Conservation (phyloP, 2,888 invertebrate genomes). For the Phorcus lineatus region DNA sequence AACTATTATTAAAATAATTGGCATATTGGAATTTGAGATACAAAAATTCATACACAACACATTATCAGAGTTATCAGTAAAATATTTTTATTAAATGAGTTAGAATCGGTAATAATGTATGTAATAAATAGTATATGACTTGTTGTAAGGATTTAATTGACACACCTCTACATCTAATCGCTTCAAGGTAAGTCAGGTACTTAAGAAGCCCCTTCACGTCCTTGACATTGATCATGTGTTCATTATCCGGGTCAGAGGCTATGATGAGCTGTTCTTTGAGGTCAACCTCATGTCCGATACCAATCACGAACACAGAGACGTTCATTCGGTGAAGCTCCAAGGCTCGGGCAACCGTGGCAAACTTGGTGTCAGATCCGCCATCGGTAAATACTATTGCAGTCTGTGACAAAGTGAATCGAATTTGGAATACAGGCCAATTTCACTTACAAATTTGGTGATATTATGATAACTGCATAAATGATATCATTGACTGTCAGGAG, state of each 20-base stretch:
- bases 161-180: neutral
- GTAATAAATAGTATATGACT: too few species aligned
- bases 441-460: too few species aligned
- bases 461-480: too few species aligned
- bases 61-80: too few species aligned
- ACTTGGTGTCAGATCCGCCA: neutral
- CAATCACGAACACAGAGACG: neutral
- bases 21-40: too few species aligned
- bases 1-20: too few species aligned
- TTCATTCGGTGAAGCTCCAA: neutral
- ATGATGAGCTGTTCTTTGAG: neutral
- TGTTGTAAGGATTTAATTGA: too few species aligned
- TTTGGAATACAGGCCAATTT: too few species aligned
- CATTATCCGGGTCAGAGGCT: neutral
- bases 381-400: neutral
- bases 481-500: too few species aligned
- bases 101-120: too few species aligned
- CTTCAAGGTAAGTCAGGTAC: neutral
- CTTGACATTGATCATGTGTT: slow-evolving; percentile 1
- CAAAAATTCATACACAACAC: too few species aligned
- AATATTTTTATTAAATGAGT: too few species aligned
- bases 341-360: neutral
- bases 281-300: neutral
- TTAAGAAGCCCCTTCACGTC: neutral
- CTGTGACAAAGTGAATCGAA: neutral